phyloP scores from a whole-genome alignment of 2,113 vertebrate genomes.

The Nothocercus nigrocapillus region DNA sequence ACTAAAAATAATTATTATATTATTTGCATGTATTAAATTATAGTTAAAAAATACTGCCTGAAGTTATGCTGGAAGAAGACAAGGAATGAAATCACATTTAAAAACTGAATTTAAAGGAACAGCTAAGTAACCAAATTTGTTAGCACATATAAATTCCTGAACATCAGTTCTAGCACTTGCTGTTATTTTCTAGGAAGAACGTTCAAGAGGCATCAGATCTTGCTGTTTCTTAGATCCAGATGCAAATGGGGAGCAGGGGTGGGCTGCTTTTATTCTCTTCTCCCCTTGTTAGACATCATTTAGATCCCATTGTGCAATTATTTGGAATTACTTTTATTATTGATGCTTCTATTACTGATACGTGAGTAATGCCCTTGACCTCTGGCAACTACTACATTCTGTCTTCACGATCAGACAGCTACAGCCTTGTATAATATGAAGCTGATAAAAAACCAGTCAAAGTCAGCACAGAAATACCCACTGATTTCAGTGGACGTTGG shows the following conservation, averaged over 20 bases:
- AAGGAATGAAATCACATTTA: neutral
- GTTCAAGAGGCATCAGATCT: neutral
- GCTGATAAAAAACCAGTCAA: neutral
- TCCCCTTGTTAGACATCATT: neutral
- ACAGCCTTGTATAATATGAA: neutral
- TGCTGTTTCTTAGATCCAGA: neutral
- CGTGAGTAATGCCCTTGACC: accelerated
- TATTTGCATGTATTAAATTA: neutral
- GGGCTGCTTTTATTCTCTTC: neutral
- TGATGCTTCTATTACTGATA: neutral
- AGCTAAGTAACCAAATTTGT: neutral
- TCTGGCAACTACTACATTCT: neutral
- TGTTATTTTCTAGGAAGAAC: neutral
- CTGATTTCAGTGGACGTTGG: neutral
- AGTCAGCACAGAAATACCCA: neutral
- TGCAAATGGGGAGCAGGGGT: neutral
- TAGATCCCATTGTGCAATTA: accelerated
- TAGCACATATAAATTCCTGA: neutral
- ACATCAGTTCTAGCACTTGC: neutral
- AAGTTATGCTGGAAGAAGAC: neutral
- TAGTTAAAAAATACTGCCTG: neutral
- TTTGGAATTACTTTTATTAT: neutral
- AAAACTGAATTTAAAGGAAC: neutral
- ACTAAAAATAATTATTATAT: constrained; percentile 2
- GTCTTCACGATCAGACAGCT: neutral